Evolutionary conservation across 2,888 invertebrate species (phyloP), one percentile per base, ranked within the genome.

Genomic region (Pandemis heparana): DNA sequence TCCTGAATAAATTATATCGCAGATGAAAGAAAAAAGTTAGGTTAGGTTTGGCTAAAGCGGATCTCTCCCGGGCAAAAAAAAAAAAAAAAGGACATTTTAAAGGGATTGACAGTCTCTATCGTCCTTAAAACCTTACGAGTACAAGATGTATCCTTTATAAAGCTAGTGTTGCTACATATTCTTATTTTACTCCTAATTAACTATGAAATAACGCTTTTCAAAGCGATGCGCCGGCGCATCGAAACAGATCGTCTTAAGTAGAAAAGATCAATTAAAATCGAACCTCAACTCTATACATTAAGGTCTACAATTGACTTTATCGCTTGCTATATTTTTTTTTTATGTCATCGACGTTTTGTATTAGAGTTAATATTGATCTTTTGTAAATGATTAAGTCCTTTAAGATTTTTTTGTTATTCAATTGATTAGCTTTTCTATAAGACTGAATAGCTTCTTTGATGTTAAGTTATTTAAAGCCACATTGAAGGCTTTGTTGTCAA

Each of bases 111-210:
- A 0, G 62, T 63, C 32, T 72, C 43, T 8, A 12, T 46, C 53
- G 62, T 72, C 32, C 67, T 63, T 72, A 46, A 72, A 18, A 56
- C 16, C 72, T 72, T 68, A 72, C 48, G 23, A 1, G 23, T 32
- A 4, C 2, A 51, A 65, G 61, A 62, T 38, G 46, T 79, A 79
- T 80, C 79, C 77, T 78, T 79, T 78, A 77, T 78, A 80, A n/a
- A n/a, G 79, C 76, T 85, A 85, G 84, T 86, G 86, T 79, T 86
- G 87, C 86, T 85, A 83, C 83, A 81, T 79, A 82, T 81, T 80
- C 80, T 78, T 75, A 43, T 83, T 85, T 86, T 87, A 87, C 80
- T 82, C 75, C 72, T 68, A 72, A 68, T 72, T 68, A 67, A 68
- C 67, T 68, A 43, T 68, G 43, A 72, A 68, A 72, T 67, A 72